A percentile compares a stretch with the other conserved stretches of the same genome.
phyloP scores from a whole-genome alignment of 2,888 invertebrate species.

The Nysson spinosus region DNA sequence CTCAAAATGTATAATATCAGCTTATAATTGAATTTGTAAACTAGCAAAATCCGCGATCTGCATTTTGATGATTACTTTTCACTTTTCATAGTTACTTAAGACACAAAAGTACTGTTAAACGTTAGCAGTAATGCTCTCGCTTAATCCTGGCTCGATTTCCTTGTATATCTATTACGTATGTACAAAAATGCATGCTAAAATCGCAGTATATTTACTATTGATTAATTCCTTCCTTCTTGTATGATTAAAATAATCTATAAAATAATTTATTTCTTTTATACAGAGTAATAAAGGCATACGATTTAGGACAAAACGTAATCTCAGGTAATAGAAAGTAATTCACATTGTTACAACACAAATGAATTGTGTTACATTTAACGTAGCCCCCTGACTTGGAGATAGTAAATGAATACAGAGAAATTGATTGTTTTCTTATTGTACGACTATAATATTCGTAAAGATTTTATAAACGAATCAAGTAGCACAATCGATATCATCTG shows the following conservation, averaged over 20 bases:
- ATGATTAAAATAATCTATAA: constrained; percentile 53
- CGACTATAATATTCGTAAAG: constrained; percentile 35
- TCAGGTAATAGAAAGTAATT: constrained; percentile 21
- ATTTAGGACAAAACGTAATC: constrained; percentile 17
- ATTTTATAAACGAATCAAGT: constrained; percentile 11
- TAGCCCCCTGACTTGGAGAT: too few species aligned
- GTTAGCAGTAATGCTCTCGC: constrained; percentile 9
- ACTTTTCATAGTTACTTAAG: constrained; percentile 20
- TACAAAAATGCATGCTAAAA: constrained; percentile 69
- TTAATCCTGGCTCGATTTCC: constrained; percentile 24
- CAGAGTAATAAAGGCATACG: constrained; percentile 28
- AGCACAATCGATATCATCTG: constrained; percentile 18
- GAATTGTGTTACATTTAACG: too few species aligned
- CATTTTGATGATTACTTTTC: constrained; percentile 24
- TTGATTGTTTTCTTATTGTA: constrained; percentile 26
- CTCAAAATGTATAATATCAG: constrained; percentile 57
- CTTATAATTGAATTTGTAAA: constrained; percentile 50
- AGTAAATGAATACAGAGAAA: constrained; percentile 30
- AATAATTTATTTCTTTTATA: constrained; percentile 48
- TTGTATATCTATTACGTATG: constrained; percentile 66
- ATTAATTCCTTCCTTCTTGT: constrained; percentile 27
- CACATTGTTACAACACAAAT: constrained; percentile 5
- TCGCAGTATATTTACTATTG: constrained; percentile 46
- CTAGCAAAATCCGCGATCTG: constrained; percentile 30
- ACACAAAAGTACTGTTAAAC: constrained; percentile 28